These are phyloP conservation scores for Galaxea fascicularis DNA, from an alignment of 92 coral and sea anemone genomes.

Conservation along the genomic window DNA sequence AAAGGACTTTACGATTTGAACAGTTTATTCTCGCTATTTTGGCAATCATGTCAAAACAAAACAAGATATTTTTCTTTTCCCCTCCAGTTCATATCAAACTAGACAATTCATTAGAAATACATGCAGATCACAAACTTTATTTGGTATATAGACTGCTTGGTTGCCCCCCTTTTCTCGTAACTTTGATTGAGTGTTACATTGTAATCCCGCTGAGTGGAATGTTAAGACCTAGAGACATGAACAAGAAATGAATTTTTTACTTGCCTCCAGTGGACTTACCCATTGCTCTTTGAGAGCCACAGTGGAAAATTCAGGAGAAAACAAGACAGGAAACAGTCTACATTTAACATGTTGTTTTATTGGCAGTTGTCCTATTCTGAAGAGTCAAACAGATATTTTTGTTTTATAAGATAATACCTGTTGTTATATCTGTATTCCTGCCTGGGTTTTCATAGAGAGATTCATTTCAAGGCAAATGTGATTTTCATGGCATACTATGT, in stretches of 20 bases:
- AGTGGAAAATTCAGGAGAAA: no score
- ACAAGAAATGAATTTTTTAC: no score
- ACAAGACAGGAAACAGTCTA: not conserved
- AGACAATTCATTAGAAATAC: no score
- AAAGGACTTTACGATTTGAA: not conserved
- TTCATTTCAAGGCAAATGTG: not conserved
- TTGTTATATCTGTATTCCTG: constrained; percentile 1
- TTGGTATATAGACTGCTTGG: no score
- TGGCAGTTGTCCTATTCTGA: not conserved
- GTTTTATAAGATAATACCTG: not conserved
- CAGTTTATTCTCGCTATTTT: not conserved
- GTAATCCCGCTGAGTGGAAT: no score
- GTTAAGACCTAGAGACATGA: no score
- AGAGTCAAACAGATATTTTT: not conserved
- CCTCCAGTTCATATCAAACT: no score
- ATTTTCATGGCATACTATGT: not conserved
- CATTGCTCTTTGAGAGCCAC: no score
- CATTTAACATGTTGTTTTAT: not conserved
- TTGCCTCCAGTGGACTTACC: no score
- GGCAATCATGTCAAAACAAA: not conserved
- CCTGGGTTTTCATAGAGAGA: not conserved
- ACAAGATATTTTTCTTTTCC: not conserved
- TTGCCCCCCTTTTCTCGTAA: no score
- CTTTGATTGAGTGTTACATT: no score
- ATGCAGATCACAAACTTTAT: no score